Conservation (phyloP, 2,113 vertebrate genomes). For the Cisticola juncidis region DNA sequence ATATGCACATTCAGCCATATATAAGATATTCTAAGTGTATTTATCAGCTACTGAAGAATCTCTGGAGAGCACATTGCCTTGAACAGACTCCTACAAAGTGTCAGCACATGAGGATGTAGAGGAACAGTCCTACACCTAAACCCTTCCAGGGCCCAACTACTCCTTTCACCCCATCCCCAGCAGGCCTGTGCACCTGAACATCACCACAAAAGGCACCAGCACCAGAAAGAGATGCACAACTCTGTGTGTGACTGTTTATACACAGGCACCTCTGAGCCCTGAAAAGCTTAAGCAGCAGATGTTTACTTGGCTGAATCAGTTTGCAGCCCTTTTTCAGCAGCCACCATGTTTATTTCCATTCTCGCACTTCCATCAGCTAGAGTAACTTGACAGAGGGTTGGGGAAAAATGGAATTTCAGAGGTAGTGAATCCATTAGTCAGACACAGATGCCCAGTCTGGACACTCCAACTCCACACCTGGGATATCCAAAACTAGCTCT, state of each 20-base stretch:
- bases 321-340: background rate
- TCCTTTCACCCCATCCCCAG: background rate
- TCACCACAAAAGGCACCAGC: background rate
- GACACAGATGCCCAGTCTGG: background rate
- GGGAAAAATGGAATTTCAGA: background rate
- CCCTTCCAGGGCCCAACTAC: background rate
- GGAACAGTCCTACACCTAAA: background rate
- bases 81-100: background rate
- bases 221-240: fast-evolving
- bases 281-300: background rate
- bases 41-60: background rate
- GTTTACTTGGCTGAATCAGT: background rate
- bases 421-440: background rate
- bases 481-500: background rate
- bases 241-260: background rate
- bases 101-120: background rate
- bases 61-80: background rate
- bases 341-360: background rate
- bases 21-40: background rate
- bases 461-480: background rate
- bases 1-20: background rate
- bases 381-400: fast-evolving
- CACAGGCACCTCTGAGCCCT: background rate
- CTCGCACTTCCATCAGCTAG: background rate
- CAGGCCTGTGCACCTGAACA: background rate